A percentile compares a stretch with the other conserved stretches of the same genome.
Conservation (phyloP, 2,888 invertebrate species). For the Diarsia dahlii region DNA sequence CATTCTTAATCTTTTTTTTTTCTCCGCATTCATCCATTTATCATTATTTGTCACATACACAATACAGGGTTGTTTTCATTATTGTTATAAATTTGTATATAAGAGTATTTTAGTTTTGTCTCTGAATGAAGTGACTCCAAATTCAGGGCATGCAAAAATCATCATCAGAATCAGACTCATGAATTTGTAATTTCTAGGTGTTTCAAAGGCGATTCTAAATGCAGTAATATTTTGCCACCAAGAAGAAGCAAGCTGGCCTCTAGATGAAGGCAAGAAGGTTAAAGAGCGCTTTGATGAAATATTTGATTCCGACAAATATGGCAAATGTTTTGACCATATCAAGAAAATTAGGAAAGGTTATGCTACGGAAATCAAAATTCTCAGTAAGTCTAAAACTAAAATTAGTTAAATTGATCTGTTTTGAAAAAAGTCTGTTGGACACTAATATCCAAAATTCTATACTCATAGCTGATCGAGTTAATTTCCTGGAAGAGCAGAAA, state of each 20-base stretch:
- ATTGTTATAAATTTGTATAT: not conserved
- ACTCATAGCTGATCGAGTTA: constrained; percentile 87
- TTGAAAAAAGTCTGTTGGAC: not conserved
- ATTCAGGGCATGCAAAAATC: not conserved
- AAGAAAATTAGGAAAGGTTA: constrained; percentile 93
- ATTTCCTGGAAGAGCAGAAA: constrained; percentile 90
- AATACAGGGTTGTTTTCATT: not conserved
- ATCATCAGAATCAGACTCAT: not conserved
- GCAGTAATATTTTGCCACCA: constrained; percentile 99
- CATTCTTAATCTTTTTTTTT: constrained; percentile 1
- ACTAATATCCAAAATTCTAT: not conserved
- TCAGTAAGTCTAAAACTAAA: constrained; percentile 78
- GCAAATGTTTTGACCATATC: constrained; percentile 95
- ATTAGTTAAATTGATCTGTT: not conserved
- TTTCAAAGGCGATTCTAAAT: constrained; percentile 98
- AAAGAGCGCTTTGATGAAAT: constrained; percentile 99
- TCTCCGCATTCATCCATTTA: not conserved
- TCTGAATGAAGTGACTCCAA: not conserved
- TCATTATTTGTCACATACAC: not conserved
- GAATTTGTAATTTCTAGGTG: constrained; percentile 91
- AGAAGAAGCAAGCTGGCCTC: constrained; percentile 99
- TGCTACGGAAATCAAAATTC: constrained; percentile 86
- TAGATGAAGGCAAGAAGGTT: constrained; percentile 97
- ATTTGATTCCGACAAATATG: constrained; percentile 98
- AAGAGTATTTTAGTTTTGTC: not conserved